A percentile compares a stretch with the other conserved stretches of the same genome.
phyloP scores from a whole-genome alignment of 2,113 vertebrate genomes.

The Poeciliopsis retropinna region DNA sequence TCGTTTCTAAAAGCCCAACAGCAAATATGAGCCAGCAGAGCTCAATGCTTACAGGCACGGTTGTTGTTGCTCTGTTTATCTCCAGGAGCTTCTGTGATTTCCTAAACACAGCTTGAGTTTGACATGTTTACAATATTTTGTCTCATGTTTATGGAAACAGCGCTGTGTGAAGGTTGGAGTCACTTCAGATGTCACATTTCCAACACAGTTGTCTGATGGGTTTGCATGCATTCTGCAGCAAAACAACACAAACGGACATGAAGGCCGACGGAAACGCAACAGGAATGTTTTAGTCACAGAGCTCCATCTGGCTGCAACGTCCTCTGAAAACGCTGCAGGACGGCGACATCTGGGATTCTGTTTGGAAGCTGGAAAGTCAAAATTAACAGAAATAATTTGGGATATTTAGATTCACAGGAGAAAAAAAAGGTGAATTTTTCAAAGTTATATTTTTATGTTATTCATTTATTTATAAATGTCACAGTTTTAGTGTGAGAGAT shows the following conservation, averaged over 20 bases:
- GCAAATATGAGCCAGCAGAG: neutral
- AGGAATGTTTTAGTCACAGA: neutral
- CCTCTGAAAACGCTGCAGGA: conserved; percentile 1
- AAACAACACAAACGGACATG: neutral
- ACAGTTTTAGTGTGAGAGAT: no score
- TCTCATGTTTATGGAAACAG: conserved; percentile 1
- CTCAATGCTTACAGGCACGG: conserved; percentile 27
- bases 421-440: no score
- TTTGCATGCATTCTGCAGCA: neutral
- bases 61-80: conserved; percentile 7
- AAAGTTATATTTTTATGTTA: no score
- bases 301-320: neutral
- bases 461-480: no score
- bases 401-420: no score
- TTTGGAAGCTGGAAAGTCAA: no score
- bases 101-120: conserved; percentile 20
- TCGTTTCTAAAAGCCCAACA: neutral
- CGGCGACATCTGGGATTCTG: neutral
- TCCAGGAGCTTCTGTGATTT: conserved; percentile 25
- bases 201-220: neutral
- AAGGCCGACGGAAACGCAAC: neutral
- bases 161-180: neutral
- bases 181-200: neutral
- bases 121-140: conserved; percentile 18
- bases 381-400: no score